Conservation (phyloP, 2,113 vertebrate species). For the Lepisosteus oculatus region DNA sequence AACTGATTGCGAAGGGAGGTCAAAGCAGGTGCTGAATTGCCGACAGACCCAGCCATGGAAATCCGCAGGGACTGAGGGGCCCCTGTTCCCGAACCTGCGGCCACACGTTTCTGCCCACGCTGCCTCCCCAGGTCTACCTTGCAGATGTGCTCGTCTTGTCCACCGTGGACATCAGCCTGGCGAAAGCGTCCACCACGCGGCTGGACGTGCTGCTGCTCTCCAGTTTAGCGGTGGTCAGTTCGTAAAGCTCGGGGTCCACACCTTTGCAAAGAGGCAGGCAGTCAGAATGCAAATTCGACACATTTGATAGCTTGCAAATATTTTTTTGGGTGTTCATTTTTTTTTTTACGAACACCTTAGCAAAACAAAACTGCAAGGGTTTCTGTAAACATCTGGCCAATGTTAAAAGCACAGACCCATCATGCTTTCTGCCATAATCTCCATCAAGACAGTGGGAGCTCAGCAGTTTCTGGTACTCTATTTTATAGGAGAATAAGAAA, state of each 20-base stretch:
- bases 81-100: no score
- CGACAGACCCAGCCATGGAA: no score
- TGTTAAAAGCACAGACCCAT: conserved; percentile 1
- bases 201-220: conserved; percentile 69
- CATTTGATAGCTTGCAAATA: not conserved
- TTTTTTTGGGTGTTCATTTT: conserved; percentile 10
- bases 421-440: no score
- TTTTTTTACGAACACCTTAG: conserved; percentile 1
- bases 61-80: no score
- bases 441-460: no score
- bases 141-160: conserved; percentile 94
- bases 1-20: no score
- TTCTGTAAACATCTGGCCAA: conserved; percentile 74
- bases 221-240: conserved; percentile 91
- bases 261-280: conserved; percentile 76
- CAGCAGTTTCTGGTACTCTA: no score
- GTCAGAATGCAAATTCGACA: conserved; percentile 41
- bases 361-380: conserved; percentile 40
- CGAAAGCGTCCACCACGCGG: conserved; percentile 86
- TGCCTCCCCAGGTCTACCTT: conserved; percentile 61
- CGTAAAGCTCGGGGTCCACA: conserved; percentile 94
- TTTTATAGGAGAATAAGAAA: not conserved
- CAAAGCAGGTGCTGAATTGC: no score
- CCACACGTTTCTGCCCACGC: not conserved
- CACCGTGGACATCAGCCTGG: conserved; percentile 93